Conservation (phyloP, 2,797 vertebrate species). For the Denticeps clupeoides region DNA sequence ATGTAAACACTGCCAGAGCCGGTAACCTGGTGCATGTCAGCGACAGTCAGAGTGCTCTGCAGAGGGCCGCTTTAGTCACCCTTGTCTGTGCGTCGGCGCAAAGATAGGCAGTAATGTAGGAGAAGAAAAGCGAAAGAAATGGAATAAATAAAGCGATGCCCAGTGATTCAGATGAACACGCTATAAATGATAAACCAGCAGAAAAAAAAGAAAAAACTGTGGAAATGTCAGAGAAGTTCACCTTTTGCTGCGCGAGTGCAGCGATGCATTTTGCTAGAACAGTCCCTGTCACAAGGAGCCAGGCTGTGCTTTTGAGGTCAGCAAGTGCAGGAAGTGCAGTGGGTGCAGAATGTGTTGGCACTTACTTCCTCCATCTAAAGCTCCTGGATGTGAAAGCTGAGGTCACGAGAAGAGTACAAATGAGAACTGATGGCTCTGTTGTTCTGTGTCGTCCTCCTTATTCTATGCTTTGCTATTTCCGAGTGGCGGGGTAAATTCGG, state of each 20-base stretch:
- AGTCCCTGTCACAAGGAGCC: conserved; percentile 32
- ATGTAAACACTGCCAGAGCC: conserved; percentile 48
- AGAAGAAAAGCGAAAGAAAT: background rate
- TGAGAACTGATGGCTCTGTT: conserved; percentile 56
- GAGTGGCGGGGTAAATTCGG: conserved; percentile 42
- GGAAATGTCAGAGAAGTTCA: background rate
- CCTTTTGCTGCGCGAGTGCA: conserved; percentile 1
- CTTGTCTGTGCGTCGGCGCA: too few relatives aligned
- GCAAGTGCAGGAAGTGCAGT: conserved; percentile 45
- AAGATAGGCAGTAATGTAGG: too few relatives aligned
- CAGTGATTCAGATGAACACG: too few relatives aligned
- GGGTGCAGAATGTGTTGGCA: conserved; percentile 49
- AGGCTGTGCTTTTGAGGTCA: conserved; percentile 58
- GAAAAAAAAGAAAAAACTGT: background rate
- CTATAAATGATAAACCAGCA: background rate
- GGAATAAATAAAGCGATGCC: too few relatives aligned
- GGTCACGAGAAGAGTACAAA: conserved; percentile 54
- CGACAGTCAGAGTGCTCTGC: conserved; percentile 43
- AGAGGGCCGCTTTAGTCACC: too few relatives aligned
- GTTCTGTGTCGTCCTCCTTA: conserved; percentile 49
- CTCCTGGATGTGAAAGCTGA: conserved; percentile 46
- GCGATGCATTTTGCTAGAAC: conserved; percentile 24
- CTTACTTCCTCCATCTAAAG: conserved; percentile 44
- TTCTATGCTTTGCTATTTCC: conserved; percentile 36
- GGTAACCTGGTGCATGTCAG: conserved; percentile 59